Base-by-base conservation (phyloP, 92 coral and sea anemone genomes). In the Porites cylindrica region DNA sequence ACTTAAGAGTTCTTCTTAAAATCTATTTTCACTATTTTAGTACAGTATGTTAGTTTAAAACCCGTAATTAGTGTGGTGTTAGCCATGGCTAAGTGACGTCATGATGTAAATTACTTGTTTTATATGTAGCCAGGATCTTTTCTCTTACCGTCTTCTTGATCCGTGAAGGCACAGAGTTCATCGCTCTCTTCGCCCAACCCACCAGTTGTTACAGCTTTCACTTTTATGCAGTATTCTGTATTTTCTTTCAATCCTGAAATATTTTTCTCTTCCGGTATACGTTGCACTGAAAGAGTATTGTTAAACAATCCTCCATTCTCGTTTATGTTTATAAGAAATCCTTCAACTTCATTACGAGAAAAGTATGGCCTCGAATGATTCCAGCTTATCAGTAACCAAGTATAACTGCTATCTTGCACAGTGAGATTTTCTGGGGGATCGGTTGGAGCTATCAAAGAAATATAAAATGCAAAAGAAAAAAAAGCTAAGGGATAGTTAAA, bases 121-220 rank as follows among this genome's bases (percentile, higher is more conserved):
- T 66, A 3, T 32, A 19, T 64, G 12, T 19, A 4, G 17, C 56
- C 26, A 7, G 19, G 10, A 50, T 14, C 9, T 3, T 17, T 6
- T 63, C 24, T 66, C 92, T 70, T 78, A 89, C 92, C 81, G 65
- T 63, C 89, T 7, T 85, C 82, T 17, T 26, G 76, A 20, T 23
- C 64, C 6, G 92, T 89, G 14, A 16, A 70, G 10, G 66, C 85
- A 75, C 75, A 50, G 10, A 78, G 43, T n/a, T 18, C 62, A 8
- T 21, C 17, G 54, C 64, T 58, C 12, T 53, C 38, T 12, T n/a
- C 19, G 4, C 80, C 80, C 1, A 16, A 1, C 10, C 8, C 79
- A 4, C 1, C 16, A 47, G 52, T 50, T 13, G 38, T 21, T 10
- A 75, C 32, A 13, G 80, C 66, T 52, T 50, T 23, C 63, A 75